Evolutionary conservation across 2,113 vertebrate species (phyloP), one percentile per base, ranked within the genome.

Genomic region (Stegastes partitus): DNA sequence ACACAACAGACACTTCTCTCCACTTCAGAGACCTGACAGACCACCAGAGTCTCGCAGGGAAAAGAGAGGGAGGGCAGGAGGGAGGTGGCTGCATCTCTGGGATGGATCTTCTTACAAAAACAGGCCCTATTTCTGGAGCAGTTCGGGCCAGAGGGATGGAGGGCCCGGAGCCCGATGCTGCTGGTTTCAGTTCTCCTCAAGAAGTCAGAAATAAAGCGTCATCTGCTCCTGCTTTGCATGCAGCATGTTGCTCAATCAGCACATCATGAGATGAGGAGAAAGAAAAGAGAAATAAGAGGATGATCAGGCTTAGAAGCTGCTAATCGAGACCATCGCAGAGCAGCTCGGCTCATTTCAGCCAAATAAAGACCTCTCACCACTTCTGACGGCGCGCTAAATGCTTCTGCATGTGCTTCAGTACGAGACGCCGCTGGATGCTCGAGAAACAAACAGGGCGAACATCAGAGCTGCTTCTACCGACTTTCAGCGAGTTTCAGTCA

Each of bases 41-140:
- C 77, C 82, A 81, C 66, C 64, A 26, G 56, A 73, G 79, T 74
- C 79, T 71, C 74, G 31, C 25, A 73, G 79, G 65, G 72, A 55
- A n/a, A 61, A 53, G 57, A 21, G 49, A 55, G 61, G 57, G 61
- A 45, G 49, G 74, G 74, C 45, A 63, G 16, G 25, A 79, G 66
- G 63, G 75, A 74, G 85, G 84, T 2, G 57, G 66, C 54, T 49
- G 68, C 51, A 56, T 84, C 77, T 67, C 78, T 84, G 49, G 58
- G 54, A 72, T 84, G 68, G 89, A 89, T 92, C 88, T 74, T 78
- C 87, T 93, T 93, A 92, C 92, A 86, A 92, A 90, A 91, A 87
- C 87, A 87, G 72, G 62, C 82, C 83, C 90, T 91, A 93, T 93
- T 93, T 91, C 86, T 91, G 90, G 91, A 92, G 81, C 78, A 79